A percentile compares a stretch with the other conserved stretches of the same genome.
phyloP scores from a whole-genome alignment of 2,797 vertebrate species.

The Peromyscus attwateri region DNA sequence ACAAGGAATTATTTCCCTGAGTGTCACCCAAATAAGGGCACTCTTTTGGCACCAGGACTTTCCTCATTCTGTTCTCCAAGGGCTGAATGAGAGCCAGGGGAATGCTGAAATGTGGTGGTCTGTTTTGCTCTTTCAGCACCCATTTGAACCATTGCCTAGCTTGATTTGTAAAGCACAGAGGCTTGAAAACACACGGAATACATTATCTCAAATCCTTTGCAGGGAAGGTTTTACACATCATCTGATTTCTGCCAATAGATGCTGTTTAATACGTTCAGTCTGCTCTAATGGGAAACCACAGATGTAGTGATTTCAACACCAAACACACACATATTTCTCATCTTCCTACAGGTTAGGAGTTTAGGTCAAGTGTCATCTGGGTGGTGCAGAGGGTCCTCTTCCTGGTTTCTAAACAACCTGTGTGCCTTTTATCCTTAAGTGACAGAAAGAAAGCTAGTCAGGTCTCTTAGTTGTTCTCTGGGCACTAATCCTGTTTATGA shows the following conservation, averaged over 20 bases:
- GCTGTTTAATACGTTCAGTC: background rate
- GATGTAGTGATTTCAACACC: background rate
- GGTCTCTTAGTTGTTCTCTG: background rate
- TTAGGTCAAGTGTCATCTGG: background rate
- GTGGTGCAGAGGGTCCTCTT: background rate
- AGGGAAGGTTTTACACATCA: background rate
- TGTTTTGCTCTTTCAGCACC: background rate
- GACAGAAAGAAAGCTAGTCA: background rate
- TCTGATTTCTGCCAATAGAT: background rate
- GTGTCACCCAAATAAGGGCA: slow-evolving; percentile 18
- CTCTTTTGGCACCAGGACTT: background rate
- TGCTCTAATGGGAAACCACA: background rate
- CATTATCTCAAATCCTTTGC: background rate
- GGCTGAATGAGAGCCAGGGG: background rate
- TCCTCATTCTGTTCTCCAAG: background rate
- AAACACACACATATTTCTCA: background rate
- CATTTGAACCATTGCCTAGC: background rate
- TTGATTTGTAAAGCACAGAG: slow-evolving; percentile 30
- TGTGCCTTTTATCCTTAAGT: background rate
- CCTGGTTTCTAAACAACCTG: background rate
- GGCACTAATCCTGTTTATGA: background rate
- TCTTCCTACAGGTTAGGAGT: background rate
- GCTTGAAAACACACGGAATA: slow-evolving; percentile 30
- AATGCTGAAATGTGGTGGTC: background rate
- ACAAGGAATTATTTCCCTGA: slow-evolving; percentile 24